phyloP scores from a whole-genome alignment of 2,113 vertebrate species.

The Ailuropoda melanoleuca region DNA sequence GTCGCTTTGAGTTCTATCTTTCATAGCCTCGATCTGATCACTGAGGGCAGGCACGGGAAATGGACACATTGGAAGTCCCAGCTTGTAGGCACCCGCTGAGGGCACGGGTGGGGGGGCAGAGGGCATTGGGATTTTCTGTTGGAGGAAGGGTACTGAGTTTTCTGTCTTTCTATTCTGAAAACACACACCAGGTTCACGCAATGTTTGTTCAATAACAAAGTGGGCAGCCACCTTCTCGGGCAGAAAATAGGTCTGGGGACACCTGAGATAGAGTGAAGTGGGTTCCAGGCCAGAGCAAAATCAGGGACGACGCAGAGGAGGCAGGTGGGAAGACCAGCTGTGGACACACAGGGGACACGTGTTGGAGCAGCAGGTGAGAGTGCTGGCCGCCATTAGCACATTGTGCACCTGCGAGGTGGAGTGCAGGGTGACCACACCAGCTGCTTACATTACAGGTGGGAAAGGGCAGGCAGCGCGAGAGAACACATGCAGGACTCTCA shows the following conservation, averaged over 20 bases:
- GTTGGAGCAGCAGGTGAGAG: neutral
- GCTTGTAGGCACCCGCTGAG: accelerated
- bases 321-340: neutral
- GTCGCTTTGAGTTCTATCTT: neutral
- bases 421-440: neutral
- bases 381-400: accelerated
- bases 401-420: neutral
- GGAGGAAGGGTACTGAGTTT: neutral
- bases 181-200: neutral
- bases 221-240: neutral
- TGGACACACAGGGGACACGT: neutral
- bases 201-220: neutral
- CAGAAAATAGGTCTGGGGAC: neutral
- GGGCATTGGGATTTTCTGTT: no score
- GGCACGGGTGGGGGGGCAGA: accelerated
- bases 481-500: neutral
- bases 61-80: neutral
- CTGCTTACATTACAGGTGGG: neutral
- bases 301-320: accelerated
- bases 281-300: neutral
- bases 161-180: neutral
- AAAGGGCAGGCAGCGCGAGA: neutral
- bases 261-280: neutral
- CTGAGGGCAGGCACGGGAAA: neutral
- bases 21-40: neutral